These are phyloP conservation scores for Drosophila dunni DNA, from an alignment of 1,140 invertebrate genomes.

Conservation along the genomic window DNA sequence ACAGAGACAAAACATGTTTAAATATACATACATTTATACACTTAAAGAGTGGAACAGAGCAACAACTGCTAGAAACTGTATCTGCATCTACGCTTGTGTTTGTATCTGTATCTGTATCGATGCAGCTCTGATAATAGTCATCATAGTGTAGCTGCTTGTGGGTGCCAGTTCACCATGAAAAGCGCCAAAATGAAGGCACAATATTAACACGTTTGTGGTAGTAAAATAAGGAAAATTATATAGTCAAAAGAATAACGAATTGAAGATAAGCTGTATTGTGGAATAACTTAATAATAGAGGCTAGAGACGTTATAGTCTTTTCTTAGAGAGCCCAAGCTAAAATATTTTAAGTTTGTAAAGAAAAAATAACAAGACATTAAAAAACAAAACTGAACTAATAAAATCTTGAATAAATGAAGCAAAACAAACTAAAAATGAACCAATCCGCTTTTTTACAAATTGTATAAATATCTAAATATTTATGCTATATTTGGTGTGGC, in stretches of 20 bases:
- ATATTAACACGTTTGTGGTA: conserved; percentile 15
- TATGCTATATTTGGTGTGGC: conserved; percentile 17
- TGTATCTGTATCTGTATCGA: conserved; percentile 20
- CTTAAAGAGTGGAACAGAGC: not conserved
- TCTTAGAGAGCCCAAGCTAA: no score
- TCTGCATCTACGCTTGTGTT: conserved; percentile 35
- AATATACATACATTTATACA: not conserved
- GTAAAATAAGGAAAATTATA: not conserved
- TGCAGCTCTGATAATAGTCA: conserved; percentile 44
- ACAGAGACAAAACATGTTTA: conserved; percentile 16
- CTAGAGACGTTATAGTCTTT: no score
- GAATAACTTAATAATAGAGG: no score
- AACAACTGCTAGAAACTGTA: conserved; percentile 17
- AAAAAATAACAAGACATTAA: no score
- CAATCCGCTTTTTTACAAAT: not conserved
- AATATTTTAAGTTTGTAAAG: no score
- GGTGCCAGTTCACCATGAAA: conserved; percentile 14
- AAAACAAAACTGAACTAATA: no score
- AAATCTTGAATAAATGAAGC: not conserved
- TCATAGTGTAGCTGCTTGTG: conserved; percentile 21
- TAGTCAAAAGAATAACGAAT: not conserved
- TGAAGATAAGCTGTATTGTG: not conserved
- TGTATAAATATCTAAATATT: conserved; percentile 24
- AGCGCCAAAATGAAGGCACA: conserved; percentile 30
- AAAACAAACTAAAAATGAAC: not conserved